A percentile compares a stretch with the other conserved stretches of the same genome.
Conservation (phyloP, 2,888 invertebrate species). For the Aporophyla lueneburgensis region DNA sequence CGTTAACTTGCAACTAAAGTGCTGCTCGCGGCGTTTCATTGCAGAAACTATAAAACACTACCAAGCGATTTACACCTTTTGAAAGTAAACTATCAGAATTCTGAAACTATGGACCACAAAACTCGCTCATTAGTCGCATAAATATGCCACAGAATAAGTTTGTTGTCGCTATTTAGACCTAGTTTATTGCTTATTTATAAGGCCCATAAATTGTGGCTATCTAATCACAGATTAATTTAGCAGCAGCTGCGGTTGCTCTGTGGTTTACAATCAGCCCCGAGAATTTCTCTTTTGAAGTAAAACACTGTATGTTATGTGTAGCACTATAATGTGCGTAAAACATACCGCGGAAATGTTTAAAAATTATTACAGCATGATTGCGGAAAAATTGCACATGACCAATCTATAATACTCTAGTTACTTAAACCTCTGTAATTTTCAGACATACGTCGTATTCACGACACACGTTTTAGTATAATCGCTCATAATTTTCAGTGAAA, state of each 20-base stretch:
- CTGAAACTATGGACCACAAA: conserved; percentile 39
- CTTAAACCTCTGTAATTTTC: conserved; percentile 36
- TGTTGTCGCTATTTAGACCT: conserved; percentile 56
- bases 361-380: conserved; percentile 51
- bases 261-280: conserved; percentile 69
- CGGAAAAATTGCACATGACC: conserved; percentile 59
- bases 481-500: conserved; percentile 28
- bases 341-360: conserved; percentile 55
- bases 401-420: conserved; percentile 58
- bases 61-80: conserved; percentile 31
- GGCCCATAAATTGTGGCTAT: conserved; percentile 55
- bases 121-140: conserved; percentile 61
- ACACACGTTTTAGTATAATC: conserved; percentile 22
- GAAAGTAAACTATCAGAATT: conserved; percentile 46
- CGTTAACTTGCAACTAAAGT: too few relatives aligned
- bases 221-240: conserved; percentile 61
- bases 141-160: conserved; percentile 65
- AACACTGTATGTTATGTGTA: conserved; percentile 60
- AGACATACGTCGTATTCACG: conserved; percentile 17
- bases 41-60: conserved; percentile 13
- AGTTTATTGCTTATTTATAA: conserved; percentile 67
- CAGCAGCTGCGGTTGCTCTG: conserved; percentile 63
- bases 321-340: conserved; percentile 49
- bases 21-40: not conserved
- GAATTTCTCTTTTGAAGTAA: conserved; percentile 66